phyloP scores from a whole-genome alignment of 2,797 vertebrate genomes.

The Centroberyx gerrardi region DNA sequence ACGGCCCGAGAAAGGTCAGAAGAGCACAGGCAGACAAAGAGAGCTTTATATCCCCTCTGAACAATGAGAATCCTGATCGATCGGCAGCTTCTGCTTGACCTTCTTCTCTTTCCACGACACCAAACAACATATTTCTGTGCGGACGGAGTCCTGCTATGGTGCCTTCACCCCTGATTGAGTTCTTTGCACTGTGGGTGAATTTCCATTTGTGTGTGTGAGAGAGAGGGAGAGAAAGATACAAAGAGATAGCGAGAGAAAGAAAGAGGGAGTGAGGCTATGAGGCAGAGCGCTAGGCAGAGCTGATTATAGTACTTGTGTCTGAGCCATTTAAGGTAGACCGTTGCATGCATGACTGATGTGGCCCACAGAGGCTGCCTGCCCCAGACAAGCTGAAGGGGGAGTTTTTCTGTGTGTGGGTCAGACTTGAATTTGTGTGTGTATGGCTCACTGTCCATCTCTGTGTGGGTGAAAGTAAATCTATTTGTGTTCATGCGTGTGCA shows the following conservation, averaged over 20 bases:
- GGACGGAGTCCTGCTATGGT: slow-evolving; percentile 14
- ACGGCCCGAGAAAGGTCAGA: slow-evolving; percentile 70
- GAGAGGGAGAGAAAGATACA: slow-evolving; percentile 13
- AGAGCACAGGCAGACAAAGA: slow-evolving; percentile 56
- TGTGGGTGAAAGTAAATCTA: slow-evolving; percentile 38
- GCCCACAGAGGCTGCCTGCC: slow-evolving; percentile 32
- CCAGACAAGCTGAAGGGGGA: slow-evolving; percentile 19
- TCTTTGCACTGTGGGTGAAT: slow-evolving; percentile 55
- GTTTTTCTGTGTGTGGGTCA: slow-evolving; percentile 3
- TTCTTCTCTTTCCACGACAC: slow-evolving; percentile 33
- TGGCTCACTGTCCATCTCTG: slow-evolving; percentile 33
- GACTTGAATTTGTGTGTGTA: slow-evolving; percentile 34
- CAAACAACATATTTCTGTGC: slow-evolving; percentile 31
- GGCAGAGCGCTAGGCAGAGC: slow-evolving; percentile 7
- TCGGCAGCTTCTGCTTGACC: slow-evolving; percentile 44
- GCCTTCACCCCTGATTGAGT: slow-evolving; percentile 46
- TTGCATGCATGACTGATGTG: slow-evolving; percentile 26
- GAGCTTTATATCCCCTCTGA: slow-evolving; percentile 58
- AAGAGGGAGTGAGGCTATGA: not conserved
- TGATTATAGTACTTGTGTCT: slow-evolving; percentile 29
- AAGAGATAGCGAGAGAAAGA: slow-evolving; percentile 34
- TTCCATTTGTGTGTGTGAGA: slow-evolving; percentile 40
- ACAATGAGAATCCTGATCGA: slow-evolving; percentile 67
- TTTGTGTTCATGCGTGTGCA: slow-evolving; percentile 31
- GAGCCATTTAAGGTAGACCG: slow-evolving; percentile 18